Base-by-base conservation (phyloP, 2,888 invertebrate species). In the Dyspetes luteomarginatus region DNA sequence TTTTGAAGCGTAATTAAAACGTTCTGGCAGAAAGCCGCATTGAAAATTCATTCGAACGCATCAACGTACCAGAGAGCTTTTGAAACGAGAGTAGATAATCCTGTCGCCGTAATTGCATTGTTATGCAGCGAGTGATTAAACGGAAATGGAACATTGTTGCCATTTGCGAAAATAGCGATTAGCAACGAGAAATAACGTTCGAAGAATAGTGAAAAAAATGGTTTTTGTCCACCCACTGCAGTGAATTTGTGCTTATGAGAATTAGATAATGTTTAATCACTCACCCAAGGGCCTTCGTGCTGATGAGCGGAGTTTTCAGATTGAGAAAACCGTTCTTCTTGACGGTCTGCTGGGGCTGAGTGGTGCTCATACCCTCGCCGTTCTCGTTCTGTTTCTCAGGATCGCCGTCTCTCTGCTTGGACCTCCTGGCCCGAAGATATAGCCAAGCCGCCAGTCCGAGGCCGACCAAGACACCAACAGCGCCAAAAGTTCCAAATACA, bases 281-380 rank as follows among this genome's bases (percentile, higher is more conserved):
- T 95, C 91, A 96, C 96, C 95, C 96, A 73, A 96, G 92, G 24
- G 95, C 95, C 89, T 96, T 96, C 9, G 96, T 96, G 86, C 95
- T 95, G 86, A 96, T 96, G 67, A 96, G 93, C 0, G 96, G 96
- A 15, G 96, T 95, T 92, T 95, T 95, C 86, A 96, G 90, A 86
- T 93, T 95, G 71, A 96, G 93, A 86, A 95, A 95, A 45, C 95
- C 95, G 86, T 96, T 95, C 85, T 93, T 94, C 88, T 95, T 94
- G 78, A 82, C 82, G 4, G 86, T 74, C 7, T 85, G 84, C 43
- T 87, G 86, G 28, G 85, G 84, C 52, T 82, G 86, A 78, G 73
- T 78, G 68, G 85, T 83, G 64, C 83, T 82, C 45, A 93, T 93
- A 50, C 93, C 93, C 72, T 93, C 94, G 74, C 93, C 93, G 80